Evolutionary conservation across 2,888 invertebrate species (phyloP), one percentile per base, ranked within the genome.

Genomic region (Agrochola macilenta): DNA sequence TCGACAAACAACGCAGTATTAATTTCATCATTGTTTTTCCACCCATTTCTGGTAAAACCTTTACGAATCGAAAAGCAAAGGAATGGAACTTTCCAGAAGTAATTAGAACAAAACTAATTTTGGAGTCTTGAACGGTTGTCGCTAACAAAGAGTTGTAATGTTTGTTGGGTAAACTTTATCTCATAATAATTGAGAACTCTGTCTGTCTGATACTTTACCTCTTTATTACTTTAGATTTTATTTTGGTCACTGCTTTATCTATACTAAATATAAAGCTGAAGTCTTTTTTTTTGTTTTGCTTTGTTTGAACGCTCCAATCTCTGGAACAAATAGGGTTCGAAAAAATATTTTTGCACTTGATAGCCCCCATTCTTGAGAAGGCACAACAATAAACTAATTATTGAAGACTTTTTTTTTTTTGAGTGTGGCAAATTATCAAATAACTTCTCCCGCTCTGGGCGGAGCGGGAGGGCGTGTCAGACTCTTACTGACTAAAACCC

Each of bases 41-140:
- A 35, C 20, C 35, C 2, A 61, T 69, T 75, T 39, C 69, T 69
- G 46, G n/a, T 61, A 39, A 69, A 81, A 71, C 57, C 39, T 65
- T 69, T 88, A 89, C 81, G 85, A 88, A 91, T 91, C 88, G 87
- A 87, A 90, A 91, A 92, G 90, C 89, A 91, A 91, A 91, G 89
- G 85, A 88, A 87, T 88, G 60, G 82, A 93, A 93, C 88, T 93
- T 93, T 91, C 72, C 81, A 87, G 92, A 93, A 94, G 93, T 92
- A 93, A 93, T 94, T 93, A 93, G 90, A 92, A 91, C 90, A 90
- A 92, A 93, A 94, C 92, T 93, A 93, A 94, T 94, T 93, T 93
- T 89, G 90, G 85, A 93, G 92, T 91, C 90, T 91, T 88, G 90
- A 90, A 89, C 88, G 89, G 87, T 91, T 90, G 91, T 91, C 90